Percentiles rank a stretch among this genome's conserved stretches.
Evolutionary conservation across 2,113 vertebrate species (phyloP).

Genomic region (Prietella phreatophila): DNA sequence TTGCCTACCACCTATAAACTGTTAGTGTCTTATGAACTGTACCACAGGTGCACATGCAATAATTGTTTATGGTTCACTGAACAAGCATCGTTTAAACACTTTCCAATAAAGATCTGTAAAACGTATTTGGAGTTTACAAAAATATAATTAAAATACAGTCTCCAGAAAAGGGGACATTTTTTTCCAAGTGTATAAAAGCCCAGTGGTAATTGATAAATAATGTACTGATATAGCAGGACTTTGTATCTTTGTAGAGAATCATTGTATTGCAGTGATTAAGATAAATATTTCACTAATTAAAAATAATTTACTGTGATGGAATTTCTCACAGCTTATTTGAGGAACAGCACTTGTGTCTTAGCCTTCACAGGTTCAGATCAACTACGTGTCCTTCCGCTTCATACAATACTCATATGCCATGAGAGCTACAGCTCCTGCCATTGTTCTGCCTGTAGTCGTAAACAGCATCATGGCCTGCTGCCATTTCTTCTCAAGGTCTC

Average conservation of each 20-base stretch:
- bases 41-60: too few species aligned
- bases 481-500: slow-evolving; percentile 37
- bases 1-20: too few species aligned
- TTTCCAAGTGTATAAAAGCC: too few species aligned
- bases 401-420: slow-evolving; percentile 24
- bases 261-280: not conserved
- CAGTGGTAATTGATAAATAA: not conserved
- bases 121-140: too few species aligned
- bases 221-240: not conserved
- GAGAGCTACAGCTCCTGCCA: slow-evolving; percentile 25
- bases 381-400: slow-evolving; percentile 16
- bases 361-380: not conserved
- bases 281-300: not conserved
- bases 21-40: too few species aligned
- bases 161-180: too few species aligned
- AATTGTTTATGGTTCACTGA: too few species aligned
- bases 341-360: not conserved
- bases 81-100: too few species aligned
- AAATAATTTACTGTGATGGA: not conserved
- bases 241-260: not conserved
- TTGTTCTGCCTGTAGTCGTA: slow-evolving; percentile 29
- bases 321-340: slow-evolving; percentile 1
- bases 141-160: too few species aligned
- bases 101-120: too few species aligned
- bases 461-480: slow-evolving; percentile 14